Evolutionary conservation across 2,888 invertebrate species (phyloP), one percentile per base, ranked within the genome.

Genomic region (Crepidodera aurea): DNA sequence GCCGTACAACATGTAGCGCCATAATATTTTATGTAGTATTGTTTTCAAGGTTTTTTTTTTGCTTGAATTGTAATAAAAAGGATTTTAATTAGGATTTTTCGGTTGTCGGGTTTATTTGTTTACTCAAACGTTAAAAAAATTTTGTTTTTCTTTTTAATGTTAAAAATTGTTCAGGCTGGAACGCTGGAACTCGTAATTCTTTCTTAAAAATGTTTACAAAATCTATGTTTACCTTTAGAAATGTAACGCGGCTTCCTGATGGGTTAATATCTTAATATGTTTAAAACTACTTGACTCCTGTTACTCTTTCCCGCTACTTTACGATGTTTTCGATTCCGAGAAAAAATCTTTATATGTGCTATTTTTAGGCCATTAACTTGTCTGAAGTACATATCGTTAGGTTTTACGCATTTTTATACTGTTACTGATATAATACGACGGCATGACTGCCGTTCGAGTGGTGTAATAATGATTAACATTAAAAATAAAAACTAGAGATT

Each of bases 231-330:
- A 59, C 54, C 48, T 58, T 57, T 16, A 15, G 46, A 57, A 44
- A 12, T 58, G 32, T 54, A 59, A 53, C 44, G 34, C 16, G 27
- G 22, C 22, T 19, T 39, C 12, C 34, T 27, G 62, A 50, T 50
- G 60, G 48, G 59, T 63, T 58, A 62, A 58, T 53, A 58, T 40
- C 55, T 61, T 46, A 57, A 57, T 62, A 57, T 53, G 39, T 57
- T 58, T 48, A 37, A 29, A 29, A 32, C 53, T 27, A 39, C 57
- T 37, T 46, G 53, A 53, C 46, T 58, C 46, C 53, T 53, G 51
- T 27, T 53, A 19, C 42, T n/a, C 50, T 51, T 55, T 55, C 50
- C 48, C 51, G 46, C 12, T 40, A 55, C 51, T 60, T 63, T 59
- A 59, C 54, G 59, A 60, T 54, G 48, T 19, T 61, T 63, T 59